Evolutionary conservation across 2,113 vertebrate genomes (phyloP).

Genomic region (Ammodramus savannarum): DNA sequence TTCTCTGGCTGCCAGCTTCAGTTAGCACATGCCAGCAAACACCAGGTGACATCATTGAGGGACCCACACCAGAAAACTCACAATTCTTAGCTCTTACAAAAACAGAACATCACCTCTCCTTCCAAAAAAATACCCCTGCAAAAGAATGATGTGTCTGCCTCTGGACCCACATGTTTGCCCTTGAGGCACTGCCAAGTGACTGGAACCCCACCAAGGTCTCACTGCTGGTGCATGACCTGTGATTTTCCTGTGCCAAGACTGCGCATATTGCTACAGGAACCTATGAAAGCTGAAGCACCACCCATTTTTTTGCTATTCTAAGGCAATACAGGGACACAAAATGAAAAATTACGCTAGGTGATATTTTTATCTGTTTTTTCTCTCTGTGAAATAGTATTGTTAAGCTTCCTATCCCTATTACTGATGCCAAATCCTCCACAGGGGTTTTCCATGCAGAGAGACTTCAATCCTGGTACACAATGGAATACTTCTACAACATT

Average conservation of each 20-base stretch:
- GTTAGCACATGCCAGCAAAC: neutral
- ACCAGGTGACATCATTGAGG: neutral
- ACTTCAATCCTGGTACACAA: neutral
- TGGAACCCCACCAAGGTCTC: neutral
- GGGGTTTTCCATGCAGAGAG: neutral
- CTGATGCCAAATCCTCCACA: neutral
- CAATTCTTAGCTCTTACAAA: neutral
- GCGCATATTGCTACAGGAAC: neutral
- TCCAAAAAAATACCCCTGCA: neutral
- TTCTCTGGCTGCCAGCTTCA: conserved; percentile 3
- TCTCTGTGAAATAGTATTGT: neutral
- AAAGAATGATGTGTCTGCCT: neutral
- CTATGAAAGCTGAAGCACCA: neutral
- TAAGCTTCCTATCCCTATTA: neutral
- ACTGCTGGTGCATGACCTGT: neutral
- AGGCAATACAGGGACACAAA: neutral
- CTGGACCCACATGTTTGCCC: neutral
- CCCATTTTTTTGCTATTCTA: neutral
- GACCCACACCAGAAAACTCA: neutral
- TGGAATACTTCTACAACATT: neutral
- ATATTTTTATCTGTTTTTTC: neutral
- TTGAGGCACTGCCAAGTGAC: neutral
- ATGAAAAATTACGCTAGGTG: neutral
- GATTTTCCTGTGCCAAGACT: neutral
- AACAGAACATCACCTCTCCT: neutral